A percentile compares a stretch with the other conserved stretches of the same genome.
phyloP scores from a whole-genome alignment of 2,797 vertebrate genomes.

The Pseudomugil tenellus region DNA sequence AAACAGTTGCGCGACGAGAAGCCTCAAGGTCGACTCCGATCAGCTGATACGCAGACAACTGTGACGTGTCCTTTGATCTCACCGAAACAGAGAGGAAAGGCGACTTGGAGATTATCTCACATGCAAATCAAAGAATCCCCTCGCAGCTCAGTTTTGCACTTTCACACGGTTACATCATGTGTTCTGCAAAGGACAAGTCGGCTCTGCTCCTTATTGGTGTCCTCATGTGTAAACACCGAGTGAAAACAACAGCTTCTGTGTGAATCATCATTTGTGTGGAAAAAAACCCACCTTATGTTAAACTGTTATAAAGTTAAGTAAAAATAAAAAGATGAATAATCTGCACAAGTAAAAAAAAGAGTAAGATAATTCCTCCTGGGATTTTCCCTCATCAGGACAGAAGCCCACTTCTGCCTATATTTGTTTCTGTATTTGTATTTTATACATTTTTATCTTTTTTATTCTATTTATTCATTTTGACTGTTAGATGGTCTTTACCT shows the following conservation, averaged over 20 bases:
- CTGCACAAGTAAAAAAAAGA: too few relatives aligned
- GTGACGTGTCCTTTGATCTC: conserved; percentile 55
- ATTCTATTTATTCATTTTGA: too few relatives aligned
- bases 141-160: conserved; percentile 36
- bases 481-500: too few relatives aligned
- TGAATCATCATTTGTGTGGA: conserved; percentile 2
- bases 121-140: conserved; percentile 41
- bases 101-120: conserved; percentile 50
- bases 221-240: conserved; percentile 17
- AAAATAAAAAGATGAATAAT: too few relatives aligned
- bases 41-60: conserved; percentile 54
- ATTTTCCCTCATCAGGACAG: too few relatives aligned
- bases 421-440: too few relatives aligned
- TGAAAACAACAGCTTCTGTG: neutral
- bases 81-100: conserved; percentile 18
- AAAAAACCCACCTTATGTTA: neutral
- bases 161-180: conserved; percentile 67
- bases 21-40: conserved; percentile 57
- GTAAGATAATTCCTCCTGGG: too few relatives aligned
- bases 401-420: too few relatives aligned
- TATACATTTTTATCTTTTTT: too few relatives aligned
- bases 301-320: too few relatives aligned
- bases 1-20: conserved; percentile 8
- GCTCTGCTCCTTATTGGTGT: conserved; percentile 13
- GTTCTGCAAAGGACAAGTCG: conserved; percentile 13